Conservation (phyloP, 2,888 invertebrate species). For the Caenorhabditis wallacei region DNA sequence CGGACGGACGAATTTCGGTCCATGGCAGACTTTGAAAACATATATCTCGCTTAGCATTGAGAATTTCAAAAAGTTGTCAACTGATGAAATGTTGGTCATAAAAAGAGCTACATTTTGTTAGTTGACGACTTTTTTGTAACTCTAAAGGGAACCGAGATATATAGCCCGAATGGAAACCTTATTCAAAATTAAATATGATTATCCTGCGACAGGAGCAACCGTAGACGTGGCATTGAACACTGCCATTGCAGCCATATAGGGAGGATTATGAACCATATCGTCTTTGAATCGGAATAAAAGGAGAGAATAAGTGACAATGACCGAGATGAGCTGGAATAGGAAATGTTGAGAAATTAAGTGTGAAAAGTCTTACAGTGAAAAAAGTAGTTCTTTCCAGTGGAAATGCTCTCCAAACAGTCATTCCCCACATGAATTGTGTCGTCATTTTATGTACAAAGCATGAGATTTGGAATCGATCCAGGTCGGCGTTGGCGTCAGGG, state of each 20-base stretch:
- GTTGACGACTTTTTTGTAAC: no score
- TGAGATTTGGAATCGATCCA: constrained; percentile 81
- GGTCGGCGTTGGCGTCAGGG: constrained; percentile 79
- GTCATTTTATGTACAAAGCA: constrained; percentile 83
- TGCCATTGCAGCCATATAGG: constrained; percentile 43
- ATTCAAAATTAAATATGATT: neutral
- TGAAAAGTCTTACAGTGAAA: constrained; percentile 80
- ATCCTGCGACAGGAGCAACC: neutral
- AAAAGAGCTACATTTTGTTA: no score
- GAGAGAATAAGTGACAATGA: constrained; percentile 81
- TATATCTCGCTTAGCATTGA: no score
- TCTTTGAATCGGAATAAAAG: constrained; percentile 81
- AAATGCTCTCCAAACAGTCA: constrained; percentile 83
- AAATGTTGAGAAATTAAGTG: neutral
- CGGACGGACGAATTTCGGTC: no score
- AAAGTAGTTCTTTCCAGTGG: constrained; percentile 81
- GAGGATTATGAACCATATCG: constrained; percentile 62
- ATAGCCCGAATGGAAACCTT: no score
- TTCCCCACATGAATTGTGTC: constrained; percentile 83
- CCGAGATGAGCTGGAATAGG: constrained; percentile 78
- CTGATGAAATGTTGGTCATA: no score
- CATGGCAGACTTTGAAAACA: no score
- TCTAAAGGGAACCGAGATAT: no score
- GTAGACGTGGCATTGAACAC: constrained; percentile 34
- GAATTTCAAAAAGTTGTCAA: no score